Evolutionary conservation across 2,113 vertebrate genomes (phyloP), one percentile per base, ranked within the genome.

Genomic region (Boleophthalmus pectinirostris): DNA sequence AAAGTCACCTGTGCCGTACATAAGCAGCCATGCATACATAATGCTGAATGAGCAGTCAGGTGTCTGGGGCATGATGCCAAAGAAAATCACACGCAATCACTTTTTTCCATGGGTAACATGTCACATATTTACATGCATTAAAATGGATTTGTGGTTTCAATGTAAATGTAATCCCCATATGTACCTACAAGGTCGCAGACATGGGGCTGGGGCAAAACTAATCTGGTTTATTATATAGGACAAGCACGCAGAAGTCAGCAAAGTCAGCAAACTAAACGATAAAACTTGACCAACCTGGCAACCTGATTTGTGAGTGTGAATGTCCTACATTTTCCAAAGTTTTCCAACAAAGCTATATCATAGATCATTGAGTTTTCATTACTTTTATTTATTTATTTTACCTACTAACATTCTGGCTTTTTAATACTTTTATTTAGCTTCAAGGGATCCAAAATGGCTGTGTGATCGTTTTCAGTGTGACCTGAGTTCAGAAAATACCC

Each of bases 21-120:
- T 23, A 58, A 61, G 47, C 61, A 7, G 21, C 21, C 24, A 58
- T 23, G 46, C 29, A 63, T 25, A 61, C 46, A 49, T 25, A 3
- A 61, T 56, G 16, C n/a, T 16, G 16, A 45, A 77, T 12, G 29
- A 54, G 65, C 12, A 46, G 46, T 10, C 21, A 33, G 69, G 69
- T 61, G 46, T 53, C 61, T 53, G 20, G 21, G 66, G 25, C 7
- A 58, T 54, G 54, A 33, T 72, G 65, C 65, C 45, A 49, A 29
- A 69, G n/a, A 49, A 66, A 25, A 76, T 64, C 73, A 56, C 57
- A 69, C 45, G 46, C 72, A 68, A 43, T 47, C 61, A 43, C 61
- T 64, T 64, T 43, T 58, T 64, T 64, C 61, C 20, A 64, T 21
- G 11, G 33, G 35, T 43, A 64, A 64, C 61, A 64, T 64, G 33